A percentile compares a stretch with the other conserved stretches of the same genome.
These are phyloP conservation scores for Benitochromis conjunctus DNA, from an alignment of 2,113 vertebrate genomes.

Conservation along the genomic window DNA sequence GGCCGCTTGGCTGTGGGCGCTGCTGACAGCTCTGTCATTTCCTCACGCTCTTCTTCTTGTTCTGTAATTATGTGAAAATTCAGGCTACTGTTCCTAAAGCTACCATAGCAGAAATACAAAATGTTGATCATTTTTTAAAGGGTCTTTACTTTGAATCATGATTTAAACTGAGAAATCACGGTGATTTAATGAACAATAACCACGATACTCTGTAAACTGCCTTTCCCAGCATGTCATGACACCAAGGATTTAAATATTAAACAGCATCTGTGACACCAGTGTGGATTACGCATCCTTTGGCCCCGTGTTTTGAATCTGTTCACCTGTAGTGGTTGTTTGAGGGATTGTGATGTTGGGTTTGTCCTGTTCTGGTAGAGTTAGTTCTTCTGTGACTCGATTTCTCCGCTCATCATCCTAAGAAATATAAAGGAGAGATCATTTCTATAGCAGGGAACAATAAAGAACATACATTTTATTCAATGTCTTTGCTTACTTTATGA, in stretches of 20 bases:
- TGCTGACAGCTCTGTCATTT: slow-evolving; percentile 49
- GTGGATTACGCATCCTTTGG: background rate
- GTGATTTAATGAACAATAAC: background rate
- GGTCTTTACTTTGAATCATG: background rate
- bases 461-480: background rate
- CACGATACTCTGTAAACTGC: background rate
- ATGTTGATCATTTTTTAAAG: background rate
- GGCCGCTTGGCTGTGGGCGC: slow-evolving; percentile 68
- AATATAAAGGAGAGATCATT: background rate
- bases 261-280: background rate
- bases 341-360: slow-evolving; percentile 62
- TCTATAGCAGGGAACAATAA: background rate
- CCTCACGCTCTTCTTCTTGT: slow-evolving; percentile 61
- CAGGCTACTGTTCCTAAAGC: background rate
- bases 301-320: background rate
- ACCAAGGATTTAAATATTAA: background rate
- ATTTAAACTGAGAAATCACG: background rate
- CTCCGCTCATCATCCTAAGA: slow-evolving; percentile 66
- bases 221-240: background rate
- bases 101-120: background rate
- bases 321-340: slow-evolving; percentile 38
- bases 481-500: background rate
- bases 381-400: slow-evolving; percentile 63
- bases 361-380: slow-evolving; percentile 62
- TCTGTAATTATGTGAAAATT: slow-evolving; percentile 15